phyloP scores from a whole-genome alignment of 2,797 vertebrate genomes.

The Loris lydekkerianus region DNA sequence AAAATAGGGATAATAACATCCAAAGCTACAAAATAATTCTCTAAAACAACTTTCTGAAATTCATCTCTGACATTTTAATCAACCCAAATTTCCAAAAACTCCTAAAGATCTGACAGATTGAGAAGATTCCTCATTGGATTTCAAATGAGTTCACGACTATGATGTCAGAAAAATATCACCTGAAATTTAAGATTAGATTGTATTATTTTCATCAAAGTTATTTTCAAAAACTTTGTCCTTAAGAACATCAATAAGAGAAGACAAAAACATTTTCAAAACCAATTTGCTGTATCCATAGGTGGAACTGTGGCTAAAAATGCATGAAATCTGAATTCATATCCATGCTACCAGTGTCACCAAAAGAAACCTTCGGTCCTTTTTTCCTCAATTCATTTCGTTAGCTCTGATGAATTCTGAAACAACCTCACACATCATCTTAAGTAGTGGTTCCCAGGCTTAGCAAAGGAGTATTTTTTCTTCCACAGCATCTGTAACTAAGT shows the following conservation, averaged over 20 bases:
- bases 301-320: not conserved
- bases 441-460: not conserved
- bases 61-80: not conserved
- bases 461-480: not conserved
- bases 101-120: not conserved
- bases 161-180: not conserved
- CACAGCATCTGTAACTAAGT: not conserved
- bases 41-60: not conserved
- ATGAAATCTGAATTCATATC: not conserved
- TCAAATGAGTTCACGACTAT: not conserved
- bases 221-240: not conserved
- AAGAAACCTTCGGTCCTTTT: not conserved
- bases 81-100: not conserved
- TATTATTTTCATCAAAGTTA: slow-evolving; percentile 9
- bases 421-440: not conserved
- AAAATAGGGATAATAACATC: slow-evolving; percentile 1
- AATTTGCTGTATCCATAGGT: not conserved
- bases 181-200: not conserved
- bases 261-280: not conserved
- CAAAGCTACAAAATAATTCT: slow-evolving; percentile 31
- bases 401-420: not conserved
- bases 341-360: not conserved
- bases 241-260: not conserved
- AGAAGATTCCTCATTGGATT: not conserved
- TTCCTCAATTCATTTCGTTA: not conserved